Percentiles rank a stretch among this genome's conserved stretches.
Evolutionary conservation across 1,140 invertebrate species (phyloP).

Genomic region (Cardiocondyla obscurior): DNA sequence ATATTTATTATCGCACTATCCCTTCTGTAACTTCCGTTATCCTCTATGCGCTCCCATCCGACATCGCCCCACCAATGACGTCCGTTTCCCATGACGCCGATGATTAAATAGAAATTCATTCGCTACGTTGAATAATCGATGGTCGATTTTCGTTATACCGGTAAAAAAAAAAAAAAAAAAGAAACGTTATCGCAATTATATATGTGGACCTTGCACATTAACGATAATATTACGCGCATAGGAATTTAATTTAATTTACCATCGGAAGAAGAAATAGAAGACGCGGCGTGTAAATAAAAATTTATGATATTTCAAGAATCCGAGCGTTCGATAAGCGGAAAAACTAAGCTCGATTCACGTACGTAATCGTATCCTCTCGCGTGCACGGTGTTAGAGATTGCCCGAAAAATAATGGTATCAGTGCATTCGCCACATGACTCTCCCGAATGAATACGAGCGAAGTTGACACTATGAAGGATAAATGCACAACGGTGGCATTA

Average conservation of each 20-base stretch:
- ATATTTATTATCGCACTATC: constrained; percentile 76
- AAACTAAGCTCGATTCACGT: background rate
- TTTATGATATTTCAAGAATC: background rate
- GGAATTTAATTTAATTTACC: background rate
- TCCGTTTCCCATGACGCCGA: constrained; percentile 38
- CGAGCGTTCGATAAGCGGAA: background rate
- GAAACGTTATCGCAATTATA: background rate
- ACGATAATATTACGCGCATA: background rate
- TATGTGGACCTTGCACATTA: background rate
- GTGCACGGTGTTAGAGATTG: background rate
- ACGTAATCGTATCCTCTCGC: background rate
- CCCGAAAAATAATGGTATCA: constrained; percentile 30
- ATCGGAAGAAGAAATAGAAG: background rate
- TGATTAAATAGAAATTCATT: constrained; percentile 47
- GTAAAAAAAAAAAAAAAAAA: background rate
- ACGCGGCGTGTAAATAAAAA: background rate
- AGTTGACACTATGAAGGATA: constrained; percentile 2
- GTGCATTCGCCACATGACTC: background rate
- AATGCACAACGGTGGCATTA: background rate
- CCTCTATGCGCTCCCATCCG: constrained; percentile 23
- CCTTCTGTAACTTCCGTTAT: constrained; percentile 53
- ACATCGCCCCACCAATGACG: constrained; percentile 40
- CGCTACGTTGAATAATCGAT: constrained; percentile 5
- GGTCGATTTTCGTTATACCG: background rate
- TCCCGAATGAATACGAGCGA: constrained; percentile 2